Base-by-base conservation (phyloP, 2,888 invertebrate genomes). In the Norana najaformis region DNA sequence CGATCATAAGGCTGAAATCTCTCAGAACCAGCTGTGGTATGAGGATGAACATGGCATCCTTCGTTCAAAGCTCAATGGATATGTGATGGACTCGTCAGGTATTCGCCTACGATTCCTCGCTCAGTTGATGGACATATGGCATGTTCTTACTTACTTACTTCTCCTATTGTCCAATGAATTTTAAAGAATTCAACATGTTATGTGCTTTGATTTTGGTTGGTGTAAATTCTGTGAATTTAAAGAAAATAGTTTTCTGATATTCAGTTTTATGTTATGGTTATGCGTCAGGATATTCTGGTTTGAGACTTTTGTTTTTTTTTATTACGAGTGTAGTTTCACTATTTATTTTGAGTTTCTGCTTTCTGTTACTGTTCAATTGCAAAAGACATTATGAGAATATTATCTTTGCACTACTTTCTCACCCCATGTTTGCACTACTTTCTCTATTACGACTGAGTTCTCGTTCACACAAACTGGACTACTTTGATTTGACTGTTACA, bases 11-110 rank as follows among this genome's bases (percentile, higher is more conserved):
- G 34, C 36, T 8, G 83, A 89, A 3, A 18, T 88, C 37, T 18
- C 20, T 35, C 88, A n/a, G 37, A 91, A 91, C 89, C 91, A 91
- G 69, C 90, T 91, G 39, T 91, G 91, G 91, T 91, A 91, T 34
- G 91, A 91, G 69, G 91, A 91, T 89, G 90, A 90, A 69, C 34
- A 35, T 18, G 91, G 91, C 83, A 82, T 91, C 18, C n/a, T 91
- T 34, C 88, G 91, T 23, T 91, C 91, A 16, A 91, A 91, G 83
- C 90, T 91, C 35, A 91, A 90, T 83, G 91, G 91, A 69, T 91
- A 91, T 69, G 91, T 91, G 37, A 35, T 91, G 47, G 90, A 91
- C 41, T 35, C 89, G 8, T 90, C 91, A 83, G 90, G 90, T 90
- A 41, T n/a, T n/a, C n/a, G n/a, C n/a, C n/a, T n/a, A n/a, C n/a